These are phyloP conservation scores for Petrophora chlorosata DNA, from an alignment of 2,888 invertebrate species.

Conservation along the genomic window DNA sequence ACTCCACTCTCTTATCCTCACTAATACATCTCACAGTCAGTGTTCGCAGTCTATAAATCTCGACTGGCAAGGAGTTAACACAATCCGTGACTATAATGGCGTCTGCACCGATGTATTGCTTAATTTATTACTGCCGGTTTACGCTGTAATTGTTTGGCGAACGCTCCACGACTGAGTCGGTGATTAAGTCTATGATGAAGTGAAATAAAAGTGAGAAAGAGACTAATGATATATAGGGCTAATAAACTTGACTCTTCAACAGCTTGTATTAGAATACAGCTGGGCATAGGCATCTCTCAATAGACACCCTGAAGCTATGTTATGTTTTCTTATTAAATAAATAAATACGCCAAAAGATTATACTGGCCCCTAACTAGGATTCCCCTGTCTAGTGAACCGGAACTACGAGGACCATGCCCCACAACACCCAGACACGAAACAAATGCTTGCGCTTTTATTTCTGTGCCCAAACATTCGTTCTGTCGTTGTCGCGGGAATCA, in stretches of 20 bases:
- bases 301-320: too few species aligned
- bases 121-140: slow-evolving; percentile 62
- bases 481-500: too few species aligned
- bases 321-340: too few species aligned
- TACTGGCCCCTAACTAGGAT: too few species aligned
- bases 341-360: too few species aligned
- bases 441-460: too few species aligned
- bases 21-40: slow-evolving; percentile 15
- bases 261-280: too few species aligned
- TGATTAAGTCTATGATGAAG: slow-evolving; percentile 16
- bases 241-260: not conserved
- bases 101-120: slow-evolving; percentile 46
- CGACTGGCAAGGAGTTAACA: slow-evolving; percentile 59
- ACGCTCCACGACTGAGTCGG: slow-evolving; percentile 41
- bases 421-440: too few species aligned
- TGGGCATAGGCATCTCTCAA: too few species aligned
- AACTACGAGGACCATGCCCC: too few species aligned
- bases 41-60: slow-evolving; percentile 61
- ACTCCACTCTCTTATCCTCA: not conserved
- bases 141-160: slow-evolving; percentile 50
- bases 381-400: too few species aligned
- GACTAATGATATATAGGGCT: not conserved
- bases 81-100: slow-evolving; percentile 72
- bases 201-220: slow-evolving; percentile 11
- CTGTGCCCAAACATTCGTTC: too few species aligned